A percentile compares a stretch with the other conserved stretches of the same genome.
phyloP scores from a whole-genome alignment of 2,888 invertebrate species.

The Athalia cordata region DNA sequence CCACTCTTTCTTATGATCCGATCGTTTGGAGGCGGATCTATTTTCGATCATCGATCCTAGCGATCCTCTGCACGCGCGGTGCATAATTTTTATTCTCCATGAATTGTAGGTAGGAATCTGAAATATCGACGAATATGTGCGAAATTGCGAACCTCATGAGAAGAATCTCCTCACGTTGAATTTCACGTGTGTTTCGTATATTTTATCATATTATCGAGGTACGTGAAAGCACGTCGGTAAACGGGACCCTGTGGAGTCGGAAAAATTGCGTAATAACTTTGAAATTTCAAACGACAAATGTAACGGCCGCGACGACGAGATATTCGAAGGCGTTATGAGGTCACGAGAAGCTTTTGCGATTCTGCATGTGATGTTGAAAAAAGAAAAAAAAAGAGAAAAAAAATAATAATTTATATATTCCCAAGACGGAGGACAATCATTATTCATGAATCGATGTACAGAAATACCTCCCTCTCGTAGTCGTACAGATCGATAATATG shows the following conservation, averaged over 20 bases:
- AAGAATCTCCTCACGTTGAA: not conserved
- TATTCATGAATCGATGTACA: too few relatives aligned
- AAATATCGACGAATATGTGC: too few relatives aligned
- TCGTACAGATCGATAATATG: not conserved
- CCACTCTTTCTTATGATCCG: too few relatives aligned
- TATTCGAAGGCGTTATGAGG: constrained; percentile 10
- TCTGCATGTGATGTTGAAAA: not conserved
- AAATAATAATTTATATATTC: too few relatives aligned
- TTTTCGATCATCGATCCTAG: too few relatives aligned
- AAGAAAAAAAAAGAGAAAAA: too few relatives aligned
- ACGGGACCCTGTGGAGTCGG: constrained; percentile 48
- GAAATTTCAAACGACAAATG: constrained; percentile 36
- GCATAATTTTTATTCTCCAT: too few relatives aligned
- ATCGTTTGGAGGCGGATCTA: too few relatives aligned
- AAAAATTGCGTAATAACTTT: constrained; percentile 55
- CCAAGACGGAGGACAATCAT: too few relatives aligned
- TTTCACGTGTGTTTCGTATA: not conserved
- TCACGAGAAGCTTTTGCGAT: not conserved
- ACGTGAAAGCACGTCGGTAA: constrained; percentile 58
- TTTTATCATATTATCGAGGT: constrained; percentile 11
- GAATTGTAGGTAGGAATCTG: too few relatives aligned
- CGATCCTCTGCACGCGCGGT: too few relatives aligned
- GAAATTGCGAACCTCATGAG: too few relatives aligned
- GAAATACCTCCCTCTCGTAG: not conserved
- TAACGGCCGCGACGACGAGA: not conserved